Evolutionary conservation across 1,140 invertebrate genomes (phyloP).

Genomic region (Cydia pomonella): DNA sequence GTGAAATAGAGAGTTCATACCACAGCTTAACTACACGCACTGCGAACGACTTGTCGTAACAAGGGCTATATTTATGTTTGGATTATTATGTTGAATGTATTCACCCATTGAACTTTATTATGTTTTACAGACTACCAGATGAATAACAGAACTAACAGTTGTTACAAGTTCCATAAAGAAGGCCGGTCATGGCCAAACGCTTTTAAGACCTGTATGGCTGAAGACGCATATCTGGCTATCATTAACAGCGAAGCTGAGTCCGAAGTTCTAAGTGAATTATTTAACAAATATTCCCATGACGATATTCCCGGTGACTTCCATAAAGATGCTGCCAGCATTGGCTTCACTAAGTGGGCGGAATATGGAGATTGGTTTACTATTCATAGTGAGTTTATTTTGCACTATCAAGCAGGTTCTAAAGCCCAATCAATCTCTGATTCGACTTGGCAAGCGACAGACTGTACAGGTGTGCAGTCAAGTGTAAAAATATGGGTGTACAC

Average conservation of each 20-base stretch:
- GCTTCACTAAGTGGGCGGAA: constrained; percentile 5
- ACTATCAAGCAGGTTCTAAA: too few species aligned
- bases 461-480: too few species aligned
- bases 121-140: neutral
- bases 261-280: neutral
- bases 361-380: constrained; percentile 9
- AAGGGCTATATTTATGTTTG: too few species aligned
- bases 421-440: too few species aligned
- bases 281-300: neutral
- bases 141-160: constrained; percentile 7
- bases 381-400: constrained; percentile 1
- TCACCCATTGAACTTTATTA: too few species aligned
- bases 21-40: too few species aligned
- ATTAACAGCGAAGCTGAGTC: constrained; percentile 9
- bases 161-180: constrained; percentile 25
- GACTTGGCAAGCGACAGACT: too few species aligned
- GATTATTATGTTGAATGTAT: too few species aligned
- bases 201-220: constrained; percentile 2
- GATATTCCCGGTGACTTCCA: neutral
- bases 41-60: too few species aligned
- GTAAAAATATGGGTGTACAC: too few species aligned
- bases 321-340: constrained; percentile 18
- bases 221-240: constrained; percentile 6
- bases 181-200: neutral
- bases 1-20: too few species aligned